Conservation (phyloP, 2,113 vertebrate genomes). For the Pangasianodon gigas region DNA sequence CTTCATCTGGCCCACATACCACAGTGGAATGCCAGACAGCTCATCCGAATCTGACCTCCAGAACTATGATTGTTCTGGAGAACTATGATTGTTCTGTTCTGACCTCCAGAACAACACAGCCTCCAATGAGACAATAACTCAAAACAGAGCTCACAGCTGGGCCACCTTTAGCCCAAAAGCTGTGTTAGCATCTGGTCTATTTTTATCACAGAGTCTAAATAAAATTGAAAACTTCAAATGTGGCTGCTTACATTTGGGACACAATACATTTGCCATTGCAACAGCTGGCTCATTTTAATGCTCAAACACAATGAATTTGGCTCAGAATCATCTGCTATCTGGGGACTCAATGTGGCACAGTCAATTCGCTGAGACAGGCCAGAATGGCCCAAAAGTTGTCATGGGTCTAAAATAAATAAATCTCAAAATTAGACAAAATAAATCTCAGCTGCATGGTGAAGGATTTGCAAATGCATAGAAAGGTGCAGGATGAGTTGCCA, state of each 20-base stretch:
- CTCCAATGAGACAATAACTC: no score
- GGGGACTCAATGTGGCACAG: background rate
- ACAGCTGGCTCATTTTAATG: background rate
- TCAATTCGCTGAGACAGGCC: background rate
- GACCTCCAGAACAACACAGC: background rate
- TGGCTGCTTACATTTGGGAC: background rate
- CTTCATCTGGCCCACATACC: background rate
- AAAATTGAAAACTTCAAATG: background rate
- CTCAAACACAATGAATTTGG: background rate
- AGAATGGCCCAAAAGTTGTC: background rate
- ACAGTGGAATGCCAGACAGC: background rate
- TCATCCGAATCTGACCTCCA: background rate
- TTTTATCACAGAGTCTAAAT: background rate
- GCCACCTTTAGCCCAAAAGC: background rate
- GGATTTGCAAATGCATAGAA: background rate
- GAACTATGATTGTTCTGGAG: background rate
- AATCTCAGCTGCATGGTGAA: background rate
- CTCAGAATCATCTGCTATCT: background rate
- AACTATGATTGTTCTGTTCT: no score
- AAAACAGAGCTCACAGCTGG: background rate
- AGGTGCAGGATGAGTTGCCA: conserved; percentile 11
- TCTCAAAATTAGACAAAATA: no score
- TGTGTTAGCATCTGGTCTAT: background rate
- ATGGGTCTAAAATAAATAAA: background rate
- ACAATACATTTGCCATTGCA: background rate